Percentiles rank a stretch among this genome's conserved stretches.
Evolutionary conservation across 2,888 invertebrate genomes (phyloP).

Genomic region (Tubulanus polymorphus): DNA sequence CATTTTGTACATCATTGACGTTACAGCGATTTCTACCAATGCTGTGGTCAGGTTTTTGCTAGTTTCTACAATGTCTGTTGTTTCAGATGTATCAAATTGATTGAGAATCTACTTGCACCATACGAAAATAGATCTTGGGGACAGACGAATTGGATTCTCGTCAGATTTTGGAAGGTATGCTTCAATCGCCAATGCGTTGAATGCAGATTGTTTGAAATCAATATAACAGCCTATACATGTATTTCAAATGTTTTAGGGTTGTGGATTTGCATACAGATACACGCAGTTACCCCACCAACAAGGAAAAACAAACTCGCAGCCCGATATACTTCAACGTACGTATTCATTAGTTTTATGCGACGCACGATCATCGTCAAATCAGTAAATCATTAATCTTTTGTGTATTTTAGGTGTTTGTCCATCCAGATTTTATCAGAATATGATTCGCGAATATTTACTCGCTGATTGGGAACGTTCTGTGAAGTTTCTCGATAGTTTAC

Average conservation of each 20-base stretch:
- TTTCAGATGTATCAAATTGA: slow-evolving; percentile 55
- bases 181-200: neutral
- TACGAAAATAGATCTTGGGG: slow-evolving; percentile 78
- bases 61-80: neutral
- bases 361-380: no score
- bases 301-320: no score
- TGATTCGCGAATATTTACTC: slow-evolving; percentile 63
- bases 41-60: neutral
- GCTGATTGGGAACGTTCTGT: slow-evolving; percentile 65
- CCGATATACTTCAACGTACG: no score
- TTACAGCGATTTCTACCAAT: no score
- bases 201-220: neutral
- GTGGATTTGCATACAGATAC: slow-evolving; percentile 73
- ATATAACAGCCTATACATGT: neutral
- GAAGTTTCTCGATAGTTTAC: slow-evolving; percentile 70
- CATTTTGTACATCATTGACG: slow-evolving; percentile 6
- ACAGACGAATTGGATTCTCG: slow-evolving; percentile 79
- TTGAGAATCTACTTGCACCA: slow-evolving; percentile 68
- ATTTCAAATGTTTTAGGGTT: slow-evolving; percentile 55
- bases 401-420: slow-evolving; percentile 66
- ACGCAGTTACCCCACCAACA: slow-evolving; percentile 59
- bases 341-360: no score
- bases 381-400: no score
- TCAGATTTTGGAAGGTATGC: slow-evolving; percentile 70
- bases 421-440: slow-evolving; percentile 63